A percentile compares a stretch with the other conserved stretches of the same genome.
phyloP scores from a whole-genome alignment of 2,888 invertebrate genomes.

The Apodemia mormo region DNA sequence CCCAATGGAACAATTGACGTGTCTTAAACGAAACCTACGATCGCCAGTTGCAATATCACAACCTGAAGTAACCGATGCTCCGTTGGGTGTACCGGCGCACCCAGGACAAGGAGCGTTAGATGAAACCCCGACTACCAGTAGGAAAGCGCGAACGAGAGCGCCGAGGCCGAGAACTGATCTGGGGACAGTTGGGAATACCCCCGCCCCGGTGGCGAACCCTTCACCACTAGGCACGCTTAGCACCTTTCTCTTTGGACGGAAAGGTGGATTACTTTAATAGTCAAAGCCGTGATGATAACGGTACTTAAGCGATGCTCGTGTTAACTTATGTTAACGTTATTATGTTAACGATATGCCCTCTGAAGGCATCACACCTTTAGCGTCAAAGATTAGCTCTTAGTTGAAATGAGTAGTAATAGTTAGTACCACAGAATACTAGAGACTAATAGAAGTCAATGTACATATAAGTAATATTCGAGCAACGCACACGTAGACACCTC shows the following conservation, averaged over 20 bases:
- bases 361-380: conserved; percentile 3
- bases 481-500: too few relatives aligned
- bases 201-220: conserved; percentile 51
- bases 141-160: conserved; percentile 61
- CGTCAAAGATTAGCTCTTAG: not conserved
- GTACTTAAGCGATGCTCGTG: conserved; percentile 13
- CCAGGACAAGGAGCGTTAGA: conserved; percentile 82
- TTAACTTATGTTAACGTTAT: not conserved
- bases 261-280: conserved; percentile 87
- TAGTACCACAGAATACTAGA: too few relatives aligned
- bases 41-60: conserved; percentile 64
- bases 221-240: conserved; percentile 88
- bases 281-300: conserved; percentile 13
- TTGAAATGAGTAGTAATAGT: not conserved
- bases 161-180: conserved; percentile 69
- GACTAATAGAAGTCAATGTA: too few relatives aligned
- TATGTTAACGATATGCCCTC: not conserved
- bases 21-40: conserved; percentile 81
- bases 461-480: too few relatives aligned
- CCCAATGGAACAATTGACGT: conserved; percentile 90
- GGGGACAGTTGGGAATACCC: conserved; percentile 61
- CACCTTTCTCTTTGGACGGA: conserved; percentile 90
- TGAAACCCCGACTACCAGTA: conserved; percentile 48
- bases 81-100: conserved; percentile 82
- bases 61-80: conserved; percentile 51